Percentiles rank a stretch among this genome's conserved stretches.
phyloP scores from a whole-genome alignment of 2,888 invertebrate genomes.

The Aspidiotus destructor region DNA sequence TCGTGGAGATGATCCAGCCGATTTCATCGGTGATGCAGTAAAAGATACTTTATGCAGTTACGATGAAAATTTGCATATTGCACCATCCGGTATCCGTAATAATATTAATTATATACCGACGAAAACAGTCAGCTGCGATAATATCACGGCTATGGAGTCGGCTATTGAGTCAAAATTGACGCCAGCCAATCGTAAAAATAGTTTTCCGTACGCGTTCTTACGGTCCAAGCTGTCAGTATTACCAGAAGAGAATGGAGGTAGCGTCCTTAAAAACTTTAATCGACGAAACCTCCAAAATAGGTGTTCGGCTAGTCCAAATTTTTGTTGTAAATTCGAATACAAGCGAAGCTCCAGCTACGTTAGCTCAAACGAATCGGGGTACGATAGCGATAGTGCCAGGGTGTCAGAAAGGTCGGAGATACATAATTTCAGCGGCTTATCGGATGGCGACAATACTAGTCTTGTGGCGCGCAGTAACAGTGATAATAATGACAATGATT shows the following conservation, averaged over 20 bases:
- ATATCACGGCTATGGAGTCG: conserved; percentile 54
- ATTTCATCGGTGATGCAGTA: conserved; percentile 53
- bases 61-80: conserved; percentile 34
- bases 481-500: conserved; percentile 30
- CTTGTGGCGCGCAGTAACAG: conserved; percentile 25
- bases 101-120: conserved; percentile 44
- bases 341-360: conserved; percentile 50
- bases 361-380: conserved; percentile 73
- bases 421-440: conserved; percentile 36
- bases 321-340: conserved; percentile 26
- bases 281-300: neutral
- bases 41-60: conserved; percentile 25
- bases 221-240: conserved; percentile 65
- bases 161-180: conserved; percentile 40
- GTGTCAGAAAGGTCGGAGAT: conserved; percentile 44
- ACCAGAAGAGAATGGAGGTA: conserved; percentile 45
- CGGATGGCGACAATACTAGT: conserved; percentile 22
- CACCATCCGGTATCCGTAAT: conserved; percentile 29
- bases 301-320: conserved; percentile 11
- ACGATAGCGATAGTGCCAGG: conserved; percentile 60
- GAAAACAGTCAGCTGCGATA: conserved; percentile 63
- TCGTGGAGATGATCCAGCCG: conserved; percentile 70
- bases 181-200: conserved; percentile 49
- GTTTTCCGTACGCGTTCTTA: conserved; percentile 67
- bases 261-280: conserved; percentile 19